Conservation (phyloP, 2,888 invertebrate genomes). For the Noctua comes region DNA sequence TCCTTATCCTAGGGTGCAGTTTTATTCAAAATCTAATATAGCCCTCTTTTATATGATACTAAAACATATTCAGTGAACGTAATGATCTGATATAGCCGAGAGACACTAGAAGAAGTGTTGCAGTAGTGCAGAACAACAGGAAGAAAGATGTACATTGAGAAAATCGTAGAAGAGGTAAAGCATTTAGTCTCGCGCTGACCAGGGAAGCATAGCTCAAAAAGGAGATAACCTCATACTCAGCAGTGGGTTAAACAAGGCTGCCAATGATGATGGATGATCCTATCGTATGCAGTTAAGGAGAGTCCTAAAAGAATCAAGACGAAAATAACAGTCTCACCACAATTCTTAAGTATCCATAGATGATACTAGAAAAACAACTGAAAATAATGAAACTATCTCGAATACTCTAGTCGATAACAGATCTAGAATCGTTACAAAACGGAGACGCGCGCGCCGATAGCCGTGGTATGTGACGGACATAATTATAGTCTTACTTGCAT, state of each 20-base stretch:
- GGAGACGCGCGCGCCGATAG: conserved; percentile 66
- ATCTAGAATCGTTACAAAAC: conserved; percentile 58
- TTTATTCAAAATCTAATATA: background rate
- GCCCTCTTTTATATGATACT: background rate
- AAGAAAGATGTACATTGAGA: background rate
- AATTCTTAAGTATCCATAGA: background rate
- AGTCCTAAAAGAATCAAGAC: background rate
- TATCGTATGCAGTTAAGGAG: background rate
- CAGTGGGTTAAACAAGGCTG: background rate
- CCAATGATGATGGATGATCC: background rate
- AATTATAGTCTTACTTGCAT: conserved; percentile 68
- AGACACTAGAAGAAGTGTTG: background rate
- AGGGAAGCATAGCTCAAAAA: background rate
- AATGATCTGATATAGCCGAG: background rate
- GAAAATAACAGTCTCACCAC: background rate
- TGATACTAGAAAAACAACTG: conserved; percentile 1
- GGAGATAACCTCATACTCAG: no score
- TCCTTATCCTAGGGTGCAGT: background rate
- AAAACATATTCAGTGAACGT: background rate
- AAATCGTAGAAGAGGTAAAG: background rate
- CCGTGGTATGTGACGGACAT: conserved; percentile 72
- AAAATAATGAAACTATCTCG: conserved; percentile 58
- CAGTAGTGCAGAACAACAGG: background rate
- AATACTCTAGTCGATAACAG: conserved; percentile 58
- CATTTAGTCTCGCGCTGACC: background rate